These are phyloP conservation scores for Brachionus sp. DNA, from an alignment of 1,140 invertebrate species.

Conservation along the genomic window DNA sequence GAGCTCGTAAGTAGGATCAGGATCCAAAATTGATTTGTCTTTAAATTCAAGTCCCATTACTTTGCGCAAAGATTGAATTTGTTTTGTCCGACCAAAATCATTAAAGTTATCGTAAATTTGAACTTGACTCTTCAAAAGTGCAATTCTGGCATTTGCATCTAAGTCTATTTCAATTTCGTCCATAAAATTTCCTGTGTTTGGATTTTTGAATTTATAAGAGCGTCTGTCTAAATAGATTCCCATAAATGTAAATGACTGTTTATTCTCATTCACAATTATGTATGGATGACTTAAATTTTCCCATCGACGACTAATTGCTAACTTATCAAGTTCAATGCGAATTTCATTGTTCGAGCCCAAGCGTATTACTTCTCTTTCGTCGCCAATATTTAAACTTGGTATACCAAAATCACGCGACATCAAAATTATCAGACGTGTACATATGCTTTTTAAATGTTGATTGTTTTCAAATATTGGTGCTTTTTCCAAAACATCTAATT, in stretches of 20 bases:
- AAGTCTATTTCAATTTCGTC: not conserved
- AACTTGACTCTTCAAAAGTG: not conserved
- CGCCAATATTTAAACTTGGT: constrained; percentile 23
- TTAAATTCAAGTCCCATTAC: not conserved
- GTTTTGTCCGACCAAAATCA: not conserved
- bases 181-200: not conserved
- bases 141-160: not conserved
- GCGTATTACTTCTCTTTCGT: not conserved
- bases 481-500: constrained; percentile 52
- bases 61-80: constrained; percentile 16
- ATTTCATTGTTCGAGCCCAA: not conserved
- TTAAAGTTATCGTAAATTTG: constrained; percentile 33
- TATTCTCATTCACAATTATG: not conserved
- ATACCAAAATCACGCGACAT: constrained; percentile 28
- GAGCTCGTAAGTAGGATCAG: constrained; percentile 50
- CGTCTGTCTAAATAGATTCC: constrained; percentile 30
- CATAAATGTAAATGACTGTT: constrained; percentile 29
- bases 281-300: constrained; percentile 40
- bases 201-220: constrained; percentile 18
- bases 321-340: not conserved
- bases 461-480: constrained; percentile 44
- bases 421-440: not conserved
- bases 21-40: not conserved
- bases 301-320: not conserved
- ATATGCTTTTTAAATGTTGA: not conserved